phyloP scores from a whole-genome alignment of 2,888 invertebrate species.

The Diachrysia chrysitis region DNA sequence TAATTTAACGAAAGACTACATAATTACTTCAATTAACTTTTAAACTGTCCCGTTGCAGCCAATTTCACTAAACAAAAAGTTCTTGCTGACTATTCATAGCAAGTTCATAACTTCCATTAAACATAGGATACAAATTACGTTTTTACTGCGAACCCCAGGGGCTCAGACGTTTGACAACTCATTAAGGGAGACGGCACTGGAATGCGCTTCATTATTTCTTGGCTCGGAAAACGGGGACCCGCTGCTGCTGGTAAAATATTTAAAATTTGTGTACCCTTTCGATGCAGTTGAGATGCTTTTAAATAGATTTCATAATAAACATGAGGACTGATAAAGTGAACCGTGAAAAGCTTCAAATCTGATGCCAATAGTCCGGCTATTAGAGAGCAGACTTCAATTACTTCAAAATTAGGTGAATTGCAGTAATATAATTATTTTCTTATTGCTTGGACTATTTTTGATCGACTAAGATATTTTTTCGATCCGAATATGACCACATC shows the following conservation, averaged over 20 bases:
- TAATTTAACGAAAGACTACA: too few species aligned
- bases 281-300: constrained; percentile 26
- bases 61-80: neutral
- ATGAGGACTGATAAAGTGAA: neutral
- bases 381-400: neutral
- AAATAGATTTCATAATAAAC: neutral
- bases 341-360: neutral
- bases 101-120: constrained; percentile 41
- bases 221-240: constrained; percentile 64
- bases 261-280: constrained; percentile 49
- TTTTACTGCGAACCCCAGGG: constrained; percentile 33
- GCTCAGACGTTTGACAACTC: constrained; percentile 72
- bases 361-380: neutral
- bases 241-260: constrained; percentile 64
- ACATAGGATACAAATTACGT: constrained; percentile 42
- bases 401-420: too few species aligned
- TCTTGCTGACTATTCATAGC: constrained; percentile 7
- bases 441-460: too few species aligned
- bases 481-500: neutral
- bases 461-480: too few species aligned
- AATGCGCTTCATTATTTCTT: constrained; percentile 75
- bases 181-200: constrained; percentile 68
- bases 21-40: neutral
- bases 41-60: neutral
- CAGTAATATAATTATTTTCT: too few species aligned